Conservation (phyloP, 2,797 vertebrate genomes). For the Neostethus bicornis region DNA sequence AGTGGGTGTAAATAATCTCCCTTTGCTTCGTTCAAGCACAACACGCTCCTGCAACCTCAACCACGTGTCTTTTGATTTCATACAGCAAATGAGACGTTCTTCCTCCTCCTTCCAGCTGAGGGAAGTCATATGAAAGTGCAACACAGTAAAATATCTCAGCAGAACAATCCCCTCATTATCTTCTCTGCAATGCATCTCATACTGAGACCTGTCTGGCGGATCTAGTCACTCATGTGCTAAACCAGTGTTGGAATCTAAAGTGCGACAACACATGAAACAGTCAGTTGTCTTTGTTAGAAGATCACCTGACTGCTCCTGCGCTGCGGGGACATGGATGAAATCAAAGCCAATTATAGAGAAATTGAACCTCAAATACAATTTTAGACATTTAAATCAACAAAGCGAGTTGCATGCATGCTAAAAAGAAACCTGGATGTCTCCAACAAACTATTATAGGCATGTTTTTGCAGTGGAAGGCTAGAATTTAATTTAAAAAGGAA, state of each 20-base stretch:
- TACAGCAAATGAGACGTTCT: slow-evolving; percentile 48
- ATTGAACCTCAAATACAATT: slow-evolving; percentile 7
- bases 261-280: slow-evolving; percentile 8
- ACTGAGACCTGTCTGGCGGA: slow-evolving; percentile 9
- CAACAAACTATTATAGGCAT: slow-evolving; percentile 6
- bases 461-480: slow-evolving; percentile 8
- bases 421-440: background rate
- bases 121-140: slow-evolving; percentile 32
- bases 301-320: slow-evolving; percentile 10
- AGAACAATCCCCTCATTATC: slow-evolving; percentile 34
- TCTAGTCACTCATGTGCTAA: slow-evolving; percentile 16
- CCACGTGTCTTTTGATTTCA: slow-evolving; percentile 57
- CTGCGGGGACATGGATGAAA: background rate
- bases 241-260: slow-evolving; percentile 17
- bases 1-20: slow-evolving; percentile 45
- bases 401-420: background rate
- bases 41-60: slow-evolving; percentile 21
- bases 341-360: background rate
- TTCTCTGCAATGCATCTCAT: slow-evolving; percentile 12
- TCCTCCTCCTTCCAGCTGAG: slow-evolving; percentile 14
- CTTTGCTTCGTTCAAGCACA: slow-evolving; percentile 41
- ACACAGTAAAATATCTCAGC: slow-evolving; percentile 34
- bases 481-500: slow-evolving; percentile 34
- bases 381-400: slow-evolving; percentile 5
- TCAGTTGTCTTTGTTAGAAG: background rate